Base-by-base conservation (phyloP, 2,113 vertebrate genomes). In the Callorhinus ursinus region DNA sequence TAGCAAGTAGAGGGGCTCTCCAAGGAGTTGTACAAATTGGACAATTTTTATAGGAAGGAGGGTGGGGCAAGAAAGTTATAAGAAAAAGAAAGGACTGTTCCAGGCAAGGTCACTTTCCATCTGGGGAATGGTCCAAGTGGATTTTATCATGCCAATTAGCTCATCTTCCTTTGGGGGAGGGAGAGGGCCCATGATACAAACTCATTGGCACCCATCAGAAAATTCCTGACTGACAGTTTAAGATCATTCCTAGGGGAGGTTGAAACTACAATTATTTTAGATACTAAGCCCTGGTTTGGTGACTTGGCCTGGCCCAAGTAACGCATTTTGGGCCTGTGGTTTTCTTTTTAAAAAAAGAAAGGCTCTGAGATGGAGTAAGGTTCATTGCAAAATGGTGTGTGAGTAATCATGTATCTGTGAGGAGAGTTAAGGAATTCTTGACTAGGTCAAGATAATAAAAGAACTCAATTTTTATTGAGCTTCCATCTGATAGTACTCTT, bases 361-460 rank as follows among this genome's bases (percentile, higher is more conserved):
- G 14, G 1, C 46, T 89, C 61, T 33, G 9, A 85, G 21, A 46
- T 7, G 33, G 19, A 61, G 18, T 1, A 53, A 89, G 65, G 5
- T 21, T 83, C 42, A 59, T 36, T 55, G 6, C 9, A 49, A 74
- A 84, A 42, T 21, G 4, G 3, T 57, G 49, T 79, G 2, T 3
- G 28, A 49, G 26, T 81, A 24, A 93, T 28, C 51, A 61, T 4
- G 4, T 18, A 49, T 57, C 53, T 61, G 51, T 26, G 18, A 88
- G 80, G 5, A 49, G 24, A 87, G 31, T 42, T 72, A 55, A 81
- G 61, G 33, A 87, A 83, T 84, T 65, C 46, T 57, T 93, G 39
- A 79, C 36, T 91, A 72, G 53, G 82, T 72, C 46, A 79, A 53
- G 63, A 65, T 86, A 97, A 89, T 77, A 94, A 90, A 42, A 39